A percentile compares a stretch with the other conserved stretches of the same genome.
Conservation (phyloP, 2,797 vertebrate species). For the Todus mexicanus region DNA sequence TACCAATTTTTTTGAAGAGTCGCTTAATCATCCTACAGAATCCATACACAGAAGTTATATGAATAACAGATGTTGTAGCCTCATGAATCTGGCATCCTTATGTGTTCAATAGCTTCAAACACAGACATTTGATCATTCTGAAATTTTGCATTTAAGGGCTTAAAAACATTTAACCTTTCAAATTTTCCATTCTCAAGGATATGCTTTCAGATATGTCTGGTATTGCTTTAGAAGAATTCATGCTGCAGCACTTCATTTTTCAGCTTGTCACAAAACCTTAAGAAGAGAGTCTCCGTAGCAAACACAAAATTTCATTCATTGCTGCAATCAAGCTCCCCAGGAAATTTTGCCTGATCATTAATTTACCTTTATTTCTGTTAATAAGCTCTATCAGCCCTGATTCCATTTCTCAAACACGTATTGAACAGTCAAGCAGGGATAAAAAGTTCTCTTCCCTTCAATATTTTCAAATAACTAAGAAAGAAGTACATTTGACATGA, state of each 20-base stretch:
- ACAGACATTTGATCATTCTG: conserved; percentile 31
- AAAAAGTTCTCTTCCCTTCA: background rate
- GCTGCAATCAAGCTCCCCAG: background rate
- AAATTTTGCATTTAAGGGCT: conserved; percentile 27
- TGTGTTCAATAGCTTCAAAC: conserved; percentile 1
- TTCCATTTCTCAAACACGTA: background rate
- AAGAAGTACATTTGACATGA: background rate
- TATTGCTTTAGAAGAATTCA: background rate
- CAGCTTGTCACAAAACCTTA: background rate
- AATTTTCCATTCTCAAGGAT: background rate
- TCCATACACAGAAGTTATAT: conserved; percentile 8
- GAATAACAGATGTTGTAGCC: conserved; percentile 28
- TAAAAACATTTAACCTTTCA: conserved; percentile 6
- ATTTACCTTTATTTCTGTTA: background rate
- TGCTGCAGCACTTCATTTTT: background rate
- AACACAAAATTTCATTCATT: background rate
- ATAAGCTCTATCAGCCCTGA: background rate
- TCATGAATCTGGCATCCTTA: conserved; percentile 35
- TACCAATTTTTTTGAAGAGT: background rate
- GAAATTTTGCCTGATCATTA: background rate
- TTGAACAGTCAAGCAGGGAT: background rate
- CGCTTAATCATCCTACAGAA: conserved; percentile 38
- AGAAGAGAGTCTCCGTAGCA: background rate
- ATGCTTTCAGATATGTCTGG: background rate
- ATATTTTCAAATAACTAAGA: background rate